phyloP scores from a whole-genome alignment of 2,888 invertebrate genomes.

The Melanotus villosus region DNA sequence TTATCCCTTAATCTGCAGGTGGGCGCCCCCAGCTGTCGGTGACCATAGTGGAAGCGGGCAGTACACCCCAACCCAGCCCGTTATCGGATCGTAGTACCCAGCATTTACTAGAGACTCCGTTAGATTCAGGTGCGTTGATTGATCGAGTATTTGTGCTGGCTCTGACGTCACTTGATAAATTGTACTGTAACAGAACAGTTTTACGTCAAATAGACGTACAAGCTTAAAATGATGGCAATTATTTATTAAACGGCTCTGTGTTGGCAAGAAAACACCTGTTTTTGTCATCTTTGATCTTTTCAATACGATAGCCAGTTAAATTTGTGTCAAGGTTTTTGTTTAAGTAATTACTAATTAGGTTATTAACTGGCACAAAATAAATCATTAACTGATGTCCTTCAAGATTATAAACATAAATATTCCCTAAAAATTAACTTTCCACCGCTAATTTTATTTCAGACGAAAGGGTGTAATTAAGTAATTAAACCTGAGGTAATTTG shows the following conservation, averaged over 20 bases:
- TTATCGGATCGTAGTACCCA: slow-evolving; percentile 65
- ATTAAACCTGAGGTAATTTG: no score
- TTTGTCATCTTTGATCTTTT: no score
- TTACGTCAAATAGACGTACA: neutral
- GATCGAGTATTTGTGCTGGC: slow-evolving; percentile 27
- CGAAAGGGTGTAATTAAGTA: no score
- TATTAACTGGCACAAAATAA: no score
- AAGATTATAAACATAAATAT: no score
- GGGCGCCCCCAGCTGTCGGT: slow-evolving; percentile 66
- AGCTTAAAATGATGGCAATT: neutral
- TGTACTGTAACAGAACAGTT: neutral
- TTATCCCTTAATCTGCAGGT: slow-evolving; percentile 52
- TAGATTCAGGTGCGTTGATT: slow-evolving; percentile 58
- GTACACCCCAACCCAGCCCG: slow-evolving; percentile 64
- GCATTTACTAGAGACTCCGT: slow-evolving; percentile 65
- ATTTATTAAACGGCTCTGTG: neutral
- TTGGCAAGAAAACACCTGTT: no score
- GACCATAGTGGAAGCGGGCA: slow-evolving; percentile 67
- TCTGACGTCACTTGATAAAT: slow-evolving; percentile 29
- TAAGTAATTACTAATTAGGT: no score
- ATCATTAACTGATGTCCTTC: no score
- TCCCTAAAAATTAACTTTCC: no score
- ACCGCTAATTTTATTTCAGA: no score
- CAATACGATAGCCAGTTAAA: no score
- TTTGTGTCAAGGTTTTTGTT: no score